phyloP scores from a whole-genome alignment of 1,140 invertebrate species.

The Kradibia gibbosae region DNA sequence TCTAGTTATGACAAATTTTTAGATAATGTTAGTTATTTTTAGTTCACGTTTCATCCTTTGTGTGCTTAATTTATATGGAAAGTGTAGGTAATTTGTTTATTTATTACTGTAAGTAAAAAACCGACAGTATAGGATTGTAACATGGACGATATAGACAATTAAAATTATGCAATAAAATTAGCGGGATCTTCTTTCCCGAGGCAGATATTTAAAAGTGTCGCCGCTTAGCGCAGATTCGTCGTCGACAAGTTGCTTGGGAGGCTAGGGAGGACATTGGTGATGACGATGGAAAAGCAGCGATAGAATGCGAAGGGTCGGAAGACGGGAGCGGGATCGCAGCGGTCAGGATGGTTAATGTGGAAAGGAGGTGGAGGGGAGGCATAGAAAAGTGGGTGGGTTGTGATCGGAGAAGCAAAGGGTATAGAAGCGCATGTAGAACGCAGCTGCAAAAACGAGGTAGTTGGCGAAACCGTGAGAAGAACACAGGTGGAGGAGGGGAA shows the following conservation, averaged over 20 bases:
- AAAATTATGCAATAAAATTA: background rate
- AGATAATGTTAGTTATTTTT: too few species aligned
- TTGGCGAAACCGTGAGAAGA: background rate
- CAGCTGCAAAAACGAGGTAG: background rate
- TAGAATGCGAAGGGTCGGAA: constrained; percentile 16
- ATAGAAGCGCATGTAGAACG: background rate
- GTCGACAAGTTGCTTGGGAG: background rate
- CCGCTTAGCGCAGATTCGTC: background rate
- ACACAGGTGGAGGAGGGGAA: background rate
- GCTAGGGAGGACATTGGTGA: background rate
- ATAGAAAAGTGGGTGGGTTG: background rate
- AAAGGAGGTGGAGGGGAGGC: background rate
- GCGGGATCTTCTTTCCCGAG: background rate
- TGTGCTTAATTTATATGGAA: too few species aligned
- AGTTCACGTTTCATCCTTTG: too few species aligned
- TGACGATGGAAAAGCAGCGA: background rate
- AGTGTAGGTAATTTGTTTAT: too few species aligned
- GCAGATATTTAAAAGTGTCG: background rate
- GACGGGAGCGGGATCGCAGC: background rate
- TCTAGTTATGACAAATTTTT: too few species aligned
- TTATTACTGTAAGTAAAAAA: background rate
- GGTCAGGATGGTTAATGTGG: too few species aligned
- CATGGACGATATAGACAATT: too few species aligned
- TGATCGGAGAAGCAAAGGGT: background rate
- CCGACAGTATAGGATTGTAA: background rate